Percentiles rank a stretch among this genome's conserved stretches.
phyloP scores from a whole-genome alignment of 1,140 invertebrate species.

The Aphelenchoides fujianensis region DNA sequence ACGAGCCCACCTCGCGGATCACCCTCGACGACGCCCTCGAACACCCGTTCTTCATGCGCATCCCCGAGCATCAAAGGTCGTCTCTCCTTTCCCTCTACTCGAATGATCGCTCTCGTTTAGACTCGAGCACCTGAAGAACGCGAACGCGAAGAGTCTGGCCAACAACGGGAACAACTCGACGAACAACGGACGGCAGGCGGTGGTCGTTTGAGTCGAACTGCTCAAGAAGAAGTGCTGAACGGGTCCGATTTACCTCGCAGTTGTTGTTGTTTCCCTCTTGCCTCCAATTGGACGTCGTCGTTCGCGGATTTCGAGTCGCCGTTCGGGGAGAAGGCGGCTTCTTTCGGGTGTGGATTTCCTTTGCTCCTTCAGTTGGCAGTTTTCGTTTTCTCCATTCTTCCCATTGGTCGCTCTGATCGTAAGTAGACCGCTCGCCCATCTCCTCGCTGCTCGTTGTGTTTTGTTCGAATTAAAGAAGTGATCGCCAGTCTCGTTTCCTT shows the following conservation, averaged over 20 bases:
- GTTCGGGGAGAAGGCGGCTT: background rate
- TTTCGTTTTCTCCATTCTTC: background rate
- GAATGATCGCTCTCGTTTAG: background rate
- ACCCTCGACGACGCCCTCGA: slow-evolving; percentile 80
- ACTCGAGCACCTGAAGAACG: slow-evolving; percentile 13
- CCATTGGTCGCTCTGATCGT: background rate
- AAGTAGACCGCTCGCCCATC: background rate
- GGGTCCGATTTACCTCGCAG: background rate
- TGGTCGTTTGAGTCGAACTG: background rate
- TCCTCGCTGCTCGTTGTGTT: too few relatives aligned
- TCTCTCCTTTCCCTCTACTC: background rate
- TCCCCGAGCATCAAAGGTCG: slow-evolving; percentile 63
- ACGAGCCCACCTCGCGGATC: slow-evolving; percentile 85
- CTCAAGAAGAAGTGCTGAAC: background rate
- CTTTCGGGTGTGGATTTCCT: background rate
- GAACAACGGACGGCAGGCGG: slow-evolving; percentile 7
- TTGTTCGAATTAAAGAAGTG: too few relatives aligned
- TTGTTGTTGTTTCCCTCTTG: background rate
- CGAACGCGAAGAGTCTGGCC: background rate
- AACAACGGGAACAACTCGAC: slow-evolving; percentile 10
- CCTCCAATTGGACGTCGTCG: background rate
- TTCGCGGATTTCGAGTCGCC: background rate
- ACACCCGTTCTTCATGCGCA: slow-evolving; percentile 87
- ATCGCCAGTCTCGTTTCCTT: too few relatives aligned
- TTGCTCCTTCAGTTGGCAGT: too few relatives aligned